Evolutionary conservation across 1,140 invertebrate species (phyloP).

Genomic region (Anastrepha ludens): DNA sequence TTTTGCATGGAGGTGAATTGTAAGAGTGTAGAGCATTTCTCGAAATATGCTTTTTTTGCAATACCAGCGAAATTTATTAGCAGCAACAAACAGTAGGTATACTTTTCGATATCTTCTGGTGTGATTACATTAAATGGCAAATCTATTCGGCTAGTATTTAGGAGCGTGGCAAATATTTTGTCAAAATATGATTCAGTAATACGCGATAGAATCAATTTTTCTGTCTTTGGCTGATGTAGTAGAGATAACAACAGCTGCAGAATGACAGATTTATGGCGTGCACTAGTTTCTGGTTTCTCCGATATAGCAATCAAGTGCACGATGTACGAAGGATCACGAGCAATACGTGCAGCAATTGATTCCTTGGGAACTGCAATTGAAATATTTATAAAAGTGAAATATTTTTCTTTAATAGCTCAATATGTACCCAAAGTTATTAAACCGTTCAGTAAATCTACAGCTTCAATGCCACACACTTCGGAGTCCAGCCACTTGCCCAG

Average conservation of each 20-base stretch:
- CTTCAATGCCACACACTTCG: conserved; percentile 66
- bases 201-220: conserved; percentile 69
- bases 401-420: neutral
- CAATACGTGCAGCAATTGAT: conserved; percentile 62
- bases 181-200: conserved; percentile 71
- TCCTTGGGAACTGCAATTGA: conserved; percentile 59
- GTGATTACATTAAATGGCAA: conserved; percentile 61
- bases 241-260: conserved; percentile 64
- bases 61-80: conserved; percentile 69
- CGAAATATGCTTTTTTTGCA: conserved; percentile 70
- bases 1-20: conserved; percentile 67
- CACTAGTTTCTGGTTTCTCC: conserved; percentile 63
- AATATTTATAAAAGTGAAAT: neutral
- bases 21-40: conserved; percentile 67
- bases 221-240: conserved; percentile 65
- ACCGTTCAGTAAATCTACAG: conserved; percentile 62
- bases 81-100: conserved; percentile 67
- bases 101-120: conserved; percentile 66
- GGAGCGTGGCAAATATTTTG: conserved; percentile 65
- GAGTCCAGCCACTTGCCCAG: conserved; percentile 65
- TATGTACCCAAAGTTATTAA: conserved; percentile 60
- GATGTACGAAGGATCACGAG: conserved; percentile 62
- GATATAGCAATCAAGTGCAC: conserved; percentile 63
- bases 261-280: conserved; percentile 62
- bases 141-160: conserved; percentile 60